Conservation (phyloP, 2,113 vertebrate genomes). For the Sapajus apella region DNA sequence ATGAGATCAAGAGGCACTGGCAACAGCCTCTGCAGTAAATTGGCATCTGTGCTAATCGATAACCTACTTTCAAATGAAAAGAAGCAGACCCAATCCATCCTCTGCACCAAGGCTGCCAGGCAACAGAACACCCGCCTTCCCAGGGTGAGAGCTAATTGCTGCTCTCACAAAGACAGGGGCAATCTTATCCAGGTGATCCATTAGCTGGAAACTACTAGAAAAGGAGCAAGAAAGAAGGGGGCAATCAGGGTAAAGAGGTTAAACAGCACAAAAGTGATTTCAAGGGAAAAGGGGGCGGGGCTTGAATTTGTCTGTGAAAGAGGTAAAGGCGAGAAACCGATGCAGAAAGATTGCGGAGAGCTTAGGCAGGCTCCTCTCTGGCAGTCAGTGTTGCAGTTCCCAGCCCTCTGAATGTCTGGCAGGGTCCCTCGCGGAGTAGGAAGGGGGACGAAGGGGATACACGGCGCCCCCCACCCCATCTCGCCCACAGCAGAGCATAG, state of each 20-base stretch:
- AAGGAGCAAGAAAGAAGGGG: constrained; percentile 30
- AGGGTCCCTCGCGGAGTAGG: background rate
- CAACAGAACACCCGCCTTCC: constrained; percentile 68
- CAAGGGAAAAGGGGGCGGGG: constrained; percentile 7
- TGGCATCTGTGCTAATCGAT: constrained; percentile 72
- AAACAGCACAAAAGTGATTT: constrained; percentile 69
- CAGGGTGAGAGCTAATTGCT: constrained; percentile 79
- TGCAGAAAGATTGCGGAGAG: constrained; percentile 1
- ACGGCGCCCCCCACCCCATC: accelerated
- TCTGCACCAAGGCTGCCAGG: constrained; percentile 57
- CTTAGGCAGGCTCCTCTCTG: constrained; percentile 50
- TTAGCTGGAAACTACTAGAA: constrained; percentile 72
- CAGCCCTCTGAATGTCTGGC: background rate
- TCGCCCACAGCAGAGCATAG: background rate
- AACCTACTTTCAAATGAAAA: constrained; percentile 74
- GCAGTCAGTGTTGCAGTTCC: background rate
- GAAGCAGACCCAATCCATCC: constrained; percentile 53
- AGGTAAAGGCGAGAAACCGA: constrained; percentile 67
- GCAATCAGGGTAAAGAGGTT: constrained; percentile 64
- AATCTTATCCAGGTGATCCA: constrained; percentile 80
- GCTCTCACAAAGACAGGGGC: constrained; percentile 76
- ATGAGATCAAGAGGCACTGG: constrained; percentile 55
- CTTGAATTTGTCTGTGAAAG: constrained; percentile 51
- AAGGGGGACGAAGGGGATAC: background rate
- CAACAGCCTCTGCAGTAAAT: constrained; percentile 42